These are phyloP conservation scores for Semnornis frantzii DNA, from an alignment of 2,113 vertebrate species.

Conservation along the genomic window DNA sequence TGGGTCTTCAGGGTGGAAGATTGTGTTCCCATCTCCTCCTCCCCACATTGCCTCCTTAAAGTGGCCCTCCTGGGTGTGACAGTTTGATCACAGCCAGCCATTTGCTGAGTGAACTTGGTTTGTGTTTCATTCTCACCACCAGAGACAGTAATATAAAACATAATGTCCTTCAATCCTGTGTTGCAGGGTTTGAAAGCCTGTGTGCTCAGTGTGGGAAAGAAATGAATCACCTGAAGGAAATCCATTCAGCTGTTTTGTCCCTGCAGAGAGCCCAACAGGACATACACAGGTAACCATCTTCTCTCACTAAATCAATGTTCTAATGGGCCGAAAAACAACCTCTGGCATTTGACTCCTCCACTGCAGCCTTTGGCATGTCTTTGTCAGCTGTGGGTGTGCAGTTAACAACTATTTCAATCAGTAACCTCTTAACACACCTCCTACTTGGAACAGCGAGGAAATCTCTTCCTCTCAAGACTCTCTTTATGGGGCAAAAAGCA, in stretches of 20 bases:
- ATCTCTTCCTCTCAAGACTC: neutral
- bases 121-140: neutral
- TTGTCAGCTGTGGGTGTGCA: neutral
- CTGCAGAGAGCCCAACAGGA: slow-evolving; percentile 91
- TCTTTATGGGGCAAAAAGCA: neutral
- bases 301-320: neutral
- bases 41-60: neutral
- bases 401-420: neutral
- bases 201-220: slow-evolving; percentile 87
- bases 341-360: neutral
- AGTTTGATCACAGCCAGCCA: neutral
- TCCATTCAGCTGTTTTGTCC: slow-evolving; percentile 86
- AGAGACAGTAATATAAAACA: neutral
- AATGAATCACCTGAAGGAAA: slow-evolving; percentile 81
- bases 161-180: neutral
- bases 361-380: neutral
- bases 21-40: neutral
- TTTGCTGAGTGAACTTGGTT: neutral
- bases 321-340: neutral
- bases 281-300: slow-evolving; percentile 85
- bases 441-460: neutral
- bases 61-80: neutral
- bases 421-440: neutral
- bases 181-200: slow-evolving; percentile 79
- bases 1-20: neutral